These are phyloP conservation scores for Ceratitis capitata DNA, from an alignment of 1,140 invertebrate species.

Conservation along the genomic window DNA sequence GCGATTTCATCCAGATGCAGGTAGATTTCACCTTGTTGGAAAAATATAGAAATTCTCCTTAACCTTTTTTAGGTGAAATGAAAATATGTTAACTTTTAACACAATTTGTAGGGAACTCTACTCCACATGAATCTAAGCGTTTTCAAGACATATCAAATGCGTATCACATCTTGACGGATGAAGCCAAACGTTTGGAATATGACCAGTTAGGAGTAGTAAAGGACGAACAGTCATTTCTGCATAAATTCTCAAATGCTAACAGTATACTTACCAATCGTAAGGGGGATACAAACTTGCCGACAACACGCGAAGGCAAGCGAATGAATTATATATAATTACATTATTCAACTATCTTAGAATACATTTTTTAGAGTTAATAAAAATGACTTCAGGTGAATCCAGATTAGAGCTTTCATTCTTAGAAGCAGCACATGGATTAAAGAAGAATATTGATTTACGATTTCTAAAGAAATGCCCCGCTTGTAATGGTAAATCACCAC, in stretches of 20 bases:
- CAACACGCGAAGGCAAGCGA: conserved; percentile 40
- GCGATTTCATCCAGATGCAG: conserved; percentile 76
- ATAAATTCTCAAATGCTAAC: conserved; percentile 35
- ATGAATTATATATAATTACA: not conserved
- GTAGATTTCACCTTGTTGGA: not conserved
- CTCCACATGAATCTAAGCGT: conserved; percentile 75
- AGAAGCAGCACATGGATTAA: conserved; percentile 57
- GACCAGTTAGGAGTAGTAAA: conserved; percentile 67
- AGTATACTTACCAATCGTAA: not conserved
- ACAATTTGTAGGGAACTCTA: conserved; percentile 67
- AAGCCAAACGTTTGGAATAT: conserved; percentile 80
- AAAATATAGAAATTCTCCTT: no score
- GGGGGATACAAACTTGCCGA: not conserved
- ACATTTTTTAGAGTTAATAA: conserved; percentile 48
- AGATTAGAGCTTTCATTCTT: conserved; percentile 50
- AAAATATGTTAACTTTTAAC: not conserved
- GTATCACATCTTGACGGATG: conserved; percentile 83
- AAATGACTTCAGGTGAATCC: conserved; percentile 47
- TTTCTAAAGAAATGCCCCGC: conserved; percentile 55
- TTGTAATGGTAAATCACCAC: conserved; percentile 58
- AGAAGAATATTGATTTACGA: conserved; percentile 52
- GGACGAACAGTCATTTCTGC: conserved; percentile 54
- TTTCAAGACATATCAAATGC: conserved; percentile 91
- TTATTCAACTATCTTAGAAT: not conserved
- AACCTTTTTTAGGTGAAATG: not conserved